Percentiles rank a stretch among this genome's conserved stretches.
Conservation (phyloP, 2,888 invertebrate species). For the Resseliella maxima region DNA sequence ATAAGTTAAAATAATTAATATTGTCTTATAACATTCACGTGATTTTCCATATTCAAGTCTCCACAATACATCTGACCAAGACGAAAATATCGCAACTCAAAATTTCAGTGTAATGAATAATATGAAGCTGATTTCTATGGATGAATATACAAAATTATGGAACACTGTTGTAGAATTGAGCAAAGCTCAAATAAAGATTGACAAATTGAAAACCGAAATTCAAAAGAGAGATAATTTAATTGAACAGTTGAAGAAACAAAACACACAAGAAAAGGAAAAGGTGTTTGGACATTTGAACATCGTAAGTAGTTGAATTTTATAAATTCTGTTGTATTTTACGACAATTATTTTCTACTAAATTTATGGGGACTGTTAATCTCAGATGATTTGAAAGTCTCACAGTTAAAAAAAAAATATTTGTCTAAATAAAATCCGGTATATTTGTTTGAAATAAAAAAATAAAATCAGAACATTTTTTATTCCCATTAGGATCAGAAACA, state of each 20-base stretch:
- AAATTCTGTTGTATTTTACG: no score
- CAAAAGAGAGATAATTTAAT: conserved; percentile 21
- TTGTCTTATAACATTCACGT: neutral
- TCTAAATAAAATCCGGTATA: neutral
- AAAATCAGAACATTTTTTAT: neutral
- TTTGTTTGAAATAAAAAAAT: neutral
- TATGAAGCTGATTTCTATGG: neutral
- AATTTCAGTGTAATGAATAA: neutral
- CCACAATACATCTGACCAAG: no score
- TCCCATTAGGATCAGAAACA: conserved; percentile 21
- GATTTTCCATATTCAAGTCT: neutral
- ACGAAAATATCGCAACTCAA: neutral
- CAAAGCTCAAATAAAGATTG: neutral
- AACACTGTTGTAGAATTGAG: neutral
- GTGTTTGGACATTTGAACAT: neutral
- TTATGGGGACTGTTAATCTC: no score
- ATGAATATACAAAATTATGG: neutral
- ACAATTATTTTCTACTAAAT: no score
- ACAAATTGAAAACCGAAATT: neutral
- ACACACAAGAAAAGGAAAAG: neutral
- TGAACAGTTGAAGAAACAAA: neutral
- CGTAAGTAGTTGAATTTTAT: neutral
- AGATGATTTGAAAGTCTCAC: no score
- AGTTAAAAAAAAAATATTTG: no score
- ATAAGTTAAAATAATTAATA: neutral